These are phyloP conservation scores for Odocoileus virginianus DNA, from an alignment of 2,113 vertebrate species.

Conservation along the genomic window DNA sequence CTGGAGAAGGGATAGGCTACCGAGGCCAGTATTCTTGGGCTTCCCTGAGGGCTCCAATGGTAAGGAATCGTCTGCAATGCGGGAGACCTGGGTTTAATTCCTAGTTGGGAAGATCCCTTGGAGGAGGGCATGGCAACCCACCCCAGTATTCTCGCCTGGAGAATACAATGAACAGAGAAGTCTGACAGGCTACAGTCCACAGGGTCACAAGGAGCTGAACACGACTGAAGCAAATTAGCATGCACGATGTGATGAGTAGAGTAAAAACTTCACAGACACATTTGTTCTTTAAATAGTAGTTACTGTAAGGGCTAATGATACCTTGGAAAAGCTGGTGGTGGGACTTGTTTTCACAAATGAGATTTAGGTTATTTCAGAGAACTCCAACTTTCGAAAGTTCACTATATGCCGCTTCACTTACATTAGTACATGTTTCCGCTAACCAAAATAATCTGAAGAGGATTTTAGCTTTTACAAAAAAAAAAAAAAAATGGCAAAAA, in stretches of 20 bases:
- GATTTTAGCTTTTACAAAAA: not conserved
- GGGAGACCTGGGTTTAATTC: not conserved
- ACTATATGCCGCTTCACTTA: not conserved
- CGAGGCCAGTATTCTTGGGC: not conserved
- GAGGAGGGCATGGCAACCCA: not conserved
- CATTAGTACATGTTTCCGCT: not conserved
- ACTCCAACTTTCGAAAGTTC: accelerated
- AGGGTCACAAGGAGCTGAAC: not conserved
- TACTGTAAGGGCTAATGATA: not conserved
- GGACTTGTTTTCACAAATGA: not conserved
- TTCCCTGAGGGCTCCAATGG: accelerated
- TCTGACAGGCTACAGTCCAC: not conserved
- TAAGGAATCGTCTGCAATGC: accelerated
- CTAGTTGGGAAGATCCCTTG: not conserved
- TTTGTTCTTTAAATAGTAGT: not conserved
- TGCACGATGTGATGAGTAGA: not conserved
- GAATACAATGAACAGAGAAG: not conserved
- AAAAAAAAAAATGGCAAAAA: not conserved
- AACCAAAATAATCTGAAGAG: not conserved
- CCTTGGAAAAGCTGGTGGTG: not conserved
- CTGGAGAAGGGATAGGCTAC: not conserved
- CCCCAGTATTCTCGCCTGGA: not conserved
- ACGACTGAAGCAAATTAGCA: not conserved
- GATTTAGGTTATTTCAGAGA: not conserved
- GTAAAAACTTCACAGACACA: not conserved